A percentile compares a stretch with the other conserved stretches of the same genome.
Conservation (phyloP, 2,113 vertebrate genomes). For the Numida meleagris region DNA sequence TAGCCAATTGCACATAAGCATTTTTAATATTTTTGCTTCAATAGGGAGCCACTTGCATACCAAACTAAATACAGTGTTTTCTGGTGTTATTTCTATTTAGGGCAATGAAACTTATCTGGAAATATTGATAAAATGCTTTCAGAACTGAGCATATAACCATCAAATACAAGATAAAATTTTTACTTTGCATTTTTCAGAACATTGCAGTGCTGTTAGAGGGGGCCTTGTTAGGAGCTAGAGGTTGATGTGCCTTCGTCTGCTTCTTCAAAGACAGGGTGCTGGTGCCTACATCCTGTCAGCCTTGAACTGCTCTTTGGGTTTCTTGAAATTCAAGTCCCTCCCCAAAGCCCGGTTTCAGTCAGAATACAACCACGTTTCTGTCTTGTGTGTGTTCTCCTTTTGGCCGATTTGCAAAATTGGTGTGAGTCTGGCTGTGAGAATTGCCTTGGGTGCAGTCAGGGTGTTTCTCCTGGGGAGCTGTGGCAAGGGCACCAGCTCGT, state of each 20-base stretch:
- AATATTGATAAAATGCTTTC: background rate
- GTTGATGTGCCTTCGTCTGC: background rate
- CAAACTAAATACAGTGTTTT: conserved; percentile 51
- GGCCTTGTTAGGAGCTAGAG: background rate
- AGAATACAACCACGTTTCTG: fast-evolving
- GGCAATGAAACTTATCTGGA: background rate
- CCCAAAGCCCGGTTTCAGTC: fast-evolving
- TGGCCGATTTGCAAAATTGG: background rate
- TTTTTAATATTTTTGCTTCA: conserved; percentile 73
- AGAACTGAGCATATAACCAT: background rate
- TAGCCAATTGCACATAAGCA: conserved; percentile 65
- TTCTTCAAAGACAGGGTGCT: background rate
- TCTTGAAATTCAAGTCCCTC: background rate
- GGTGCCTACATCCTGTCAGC: background rate
- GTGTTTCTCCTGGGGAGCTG: background rate
- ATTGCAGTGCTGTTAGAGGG: background rate
- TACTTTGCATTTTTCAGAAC: background rate
- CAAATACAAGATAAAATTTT: background rate
- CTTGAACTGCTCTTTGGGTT: background rate
- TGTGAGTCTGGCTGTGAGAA: background rate
- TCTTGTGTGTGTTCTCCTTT: background rate
- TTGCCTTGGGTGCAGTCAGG: background rate
- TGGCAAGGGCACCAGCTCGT: background rate
- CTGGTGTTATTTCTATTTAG: background rate
- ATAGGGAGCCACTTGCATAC: background rate